Evolutionary conservation across 2,797 vertebrate genomes (phyloP).

Genomic region (Enteromius trimaculatus): DNA sequence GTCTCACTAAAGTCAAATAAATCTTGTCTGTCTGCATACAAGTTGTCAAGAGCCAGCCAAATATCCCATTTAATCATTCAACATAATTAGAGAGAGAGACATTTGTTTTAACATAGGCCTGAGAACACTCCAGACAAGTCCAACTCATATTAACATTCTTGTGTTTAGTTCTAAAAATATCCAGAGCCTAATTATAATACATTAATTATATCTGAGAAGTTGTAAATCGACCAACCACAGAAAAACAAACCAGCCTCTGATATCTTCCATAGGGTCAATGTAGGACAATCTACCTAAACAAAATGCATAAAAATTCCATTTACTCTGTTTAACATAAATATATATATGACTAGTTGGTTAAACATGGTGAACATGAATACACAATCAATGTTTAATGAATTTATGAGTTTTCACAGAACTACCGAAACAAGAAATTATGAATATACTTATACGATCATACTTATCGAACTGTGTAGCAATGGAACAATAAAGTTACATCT

Average conservation of each 20-base stretch:
- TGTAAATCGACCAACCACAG: neutral
- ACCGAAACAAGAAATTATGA: too few species aligned
- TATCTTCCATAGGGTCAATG: neutral
- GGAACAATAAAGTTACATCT: neutral
- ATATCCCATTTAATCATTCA: slow-evolving; percentile 30
- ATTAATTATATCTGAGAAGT: slow-evolving; percentile 1
- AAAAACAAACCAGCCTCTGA: neutral
- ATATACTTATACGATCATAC: too few species aligned
- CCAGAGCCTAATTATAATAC: neutral
- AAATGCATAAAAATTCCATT: neutral
- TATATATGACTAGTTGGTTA: neutral
- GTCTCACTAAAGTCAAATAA: slow-evolving; percentile 6
- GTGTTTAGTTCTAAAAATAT: slow-evolving; percentile 20
- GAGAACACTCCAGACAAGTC: slow-evolving; percentile 5
- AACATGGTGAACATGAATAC: neutral
- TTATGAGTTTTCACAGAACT: neutral
- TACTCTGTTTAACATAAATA: neutral
- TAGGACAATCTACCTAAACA: neutral
- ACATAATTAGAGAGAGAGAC: slow-evolving; percentile 25
- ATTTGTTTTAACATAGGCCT: slow-evolving; percentile 18
- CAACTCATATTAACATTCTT: neutral
- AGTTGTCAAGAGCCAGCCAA: slow-evolving; percentile 25
- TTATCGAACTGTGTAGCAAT: too few species aligned
- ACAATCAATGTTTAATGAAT: neutral
- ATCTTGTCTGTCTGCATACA: slow-evolving; percentile 27